Base-by-base conservation (phyloP, 2,888 invertebrate species). In the Myopa testacea region DNA sequence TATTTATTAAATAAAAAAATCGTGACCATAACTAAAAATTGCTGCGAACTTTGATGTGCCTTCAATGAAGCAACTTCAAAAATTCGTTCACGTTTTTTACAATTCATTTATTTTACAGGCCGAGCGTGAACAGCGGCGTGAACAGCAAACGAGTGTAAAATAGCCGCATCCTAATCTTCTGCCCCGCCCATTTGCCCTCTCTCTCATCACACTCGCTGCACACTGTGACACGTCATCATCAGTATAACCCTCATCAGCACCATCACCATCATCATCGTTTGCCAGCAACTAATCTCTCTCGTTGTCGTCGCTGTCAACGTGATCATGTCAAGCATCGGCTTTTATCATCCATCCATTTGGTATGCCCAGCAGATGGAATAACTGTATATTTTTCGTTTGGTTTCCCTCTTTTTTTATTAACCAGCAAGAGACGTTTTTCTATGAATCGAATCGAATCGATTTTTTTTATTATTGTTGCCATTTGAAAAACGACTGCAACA, bases 231-330 rank as follows among this genome's bases (percentile, higher is more conserved):
- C 55, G 70, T 37, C 55, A 70, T 70, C 67, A 40, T 38, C 55
- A 70, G 45, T 45, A 8, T 45, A 1, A 45, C 45, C 6, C 2
- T 70, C 55, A 70, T 45, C 45, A 45, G 6, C 45, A 45, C 10
- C 19, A 26, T 50, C 69, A 19, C 45, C 55, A 70, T 70, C 19
- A 26, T 50, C 69, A 19, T 26, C 55, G 55, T 70, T 70, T 37
- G 37, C 70, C 65, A 65, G 58, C 63, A 65, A 65, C 73, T 74
- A 74, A 65, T 74, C 74, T 74, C 65, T 63, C 37, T 45, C 45
- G 37, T 50, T 74, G 65, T 74, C 65, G 38, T 65, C 50, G 74
- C 52, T 73, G 62, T 74, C 74, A 65, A 38, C 74, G 50, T 14
- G 50, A 63, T 45, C 45, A 10, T 65, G 74, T 65, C 74, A 65